Percentiles rank a stretch among this genome's conserved stretches.
These are phyloP conservation scores for Menura novaehollandiae DNA, from an alignment of 2,113 vertebrate genomes.

Conservation along the genomic window DNA sequence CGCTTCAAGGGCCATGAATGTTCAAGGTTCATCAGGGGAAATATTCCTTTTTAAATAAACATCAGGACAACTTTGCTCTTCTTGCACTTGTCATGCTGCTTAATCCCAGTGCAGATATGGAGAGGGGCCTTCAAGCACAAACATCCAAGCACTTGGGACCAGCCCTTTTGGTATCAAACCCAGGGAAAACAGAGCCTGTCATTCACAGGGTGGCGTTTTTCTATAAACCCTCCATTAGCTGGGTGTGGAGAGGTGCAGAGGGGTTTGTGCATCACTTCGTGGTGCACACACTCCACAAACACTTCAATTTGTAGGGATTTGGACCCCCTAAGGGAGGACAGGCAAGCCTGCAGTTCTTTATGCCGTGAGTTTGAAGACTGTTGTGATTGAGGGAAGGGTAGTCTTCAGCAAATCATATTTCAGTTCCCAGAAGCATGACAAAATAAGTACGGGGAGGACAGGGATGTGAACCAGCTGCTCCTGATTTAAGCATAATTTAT, in stretches of 20 bases:
- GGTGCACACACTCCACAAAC: neutral
- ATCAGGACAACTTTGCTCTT: neutral
- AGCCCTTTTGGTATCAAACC: neutral
- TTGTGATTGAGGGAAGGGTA: neutral
- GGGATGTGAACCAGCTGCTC: neutral
- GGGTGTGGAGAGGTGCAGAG: neutral
- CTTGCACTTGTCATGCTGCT: neutral
- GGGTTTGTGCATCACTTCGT: neutral
- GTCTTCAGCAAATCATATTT: neutral
- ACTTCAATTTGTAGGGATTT: neutral
- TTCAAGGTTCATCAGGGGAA: neutral
- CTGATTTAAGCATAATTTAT: slow-evolving; percentile 27
- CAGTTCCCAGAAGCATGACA: slow-evolving; percentile 24
- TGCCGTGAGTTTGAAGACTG: neutral
- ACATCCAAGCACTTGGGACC: neutral
- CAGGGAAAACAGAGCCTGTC: neutral
- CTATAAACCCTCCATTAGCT: neutral
- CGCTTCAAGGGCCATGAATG: neutral
- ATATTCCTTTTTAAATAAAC: neutral
- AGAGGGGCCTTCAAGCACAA: neutral
- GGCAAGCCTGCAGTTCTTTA: neutral
- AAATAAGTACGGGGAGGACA: neutral
- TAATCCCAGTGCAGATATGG: neutral
- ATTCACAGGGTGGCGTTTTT: neutral
- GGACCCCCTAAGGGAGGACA: neutral